Evolutionary conservation across 2,113 vertebrate species (phyloP).

Genomic region (Paraplagusia blochii): DNA sequence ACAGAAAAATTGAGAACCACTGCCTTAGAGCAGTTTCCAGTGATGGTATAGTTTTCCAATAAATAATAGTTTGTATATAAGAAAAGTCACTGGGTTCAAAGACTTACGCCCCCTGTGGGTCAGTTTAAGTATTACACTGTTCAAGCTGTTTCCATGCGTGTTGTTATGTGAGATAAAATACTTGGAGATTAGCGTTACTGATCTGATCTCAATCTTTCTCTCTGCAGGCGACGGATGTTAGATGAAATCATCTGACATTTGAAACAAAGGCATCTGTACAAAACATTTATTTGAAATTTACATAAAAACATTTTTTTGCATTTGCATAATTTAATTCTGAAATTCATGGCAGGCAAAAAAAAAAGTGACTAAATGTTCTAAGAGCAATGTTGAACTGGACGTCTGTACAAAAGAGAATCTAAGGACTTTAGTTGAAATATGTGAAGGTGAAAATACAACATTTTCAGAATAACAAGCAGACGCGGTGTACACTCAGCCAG

Average conservation of each 20-base stretch:
- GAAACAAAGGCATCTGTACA: conserved; percentile 55
- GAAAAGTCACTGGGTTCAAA: too few relatives aligned
- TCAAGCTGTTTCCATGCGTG: too few relatives aligned
- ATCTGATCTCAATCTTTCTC: too few relatives aligned
- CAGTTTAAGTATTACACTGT: too few relatives aligned
- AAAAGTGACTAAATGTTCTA: conserved; percentile 43
- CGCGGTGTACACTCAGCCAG: conserved; percentile 6
- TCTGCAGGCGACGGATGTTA: too few relatives aligned
- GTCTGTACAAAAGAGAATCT: conserved; percentile 19
- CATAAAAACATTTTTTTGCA: conserved; percentile 67
- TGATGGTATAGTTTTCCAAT: too few relatives aligned
- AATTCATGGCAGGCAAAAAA: conserved; percentile 60
- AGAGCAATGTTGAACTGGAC: conserved; percentile 17
- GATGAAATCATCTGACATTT: background rate
- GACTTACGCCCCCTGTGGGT: too few relatives aligned
- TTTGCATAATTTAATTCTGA: conserved; percentile 65
- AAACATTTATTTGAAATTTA: conserved; percentile 74
- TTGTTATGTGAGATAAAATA: too few relatives aligned
- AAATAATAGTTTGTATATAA: too few relatives aligned
- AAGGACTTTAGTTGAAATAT: conserved; percentile 40
- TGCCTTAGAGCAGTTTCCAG: too few relatives aligned
- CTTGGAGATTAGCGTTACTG: too few relatives aligned
- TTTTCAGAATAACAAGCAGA: conserved; percentile 3
- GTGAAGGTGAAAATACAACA: conserved; percentile 22
- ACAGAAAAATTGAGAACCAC: too few relatives aligned